Percentiles rank a stretch among this genome's conserved stretches.
Evolutionary conservation across 2,113 vertebrate genomes (phyloP).

Genomic region (Grammomys surdaster): DNA sequence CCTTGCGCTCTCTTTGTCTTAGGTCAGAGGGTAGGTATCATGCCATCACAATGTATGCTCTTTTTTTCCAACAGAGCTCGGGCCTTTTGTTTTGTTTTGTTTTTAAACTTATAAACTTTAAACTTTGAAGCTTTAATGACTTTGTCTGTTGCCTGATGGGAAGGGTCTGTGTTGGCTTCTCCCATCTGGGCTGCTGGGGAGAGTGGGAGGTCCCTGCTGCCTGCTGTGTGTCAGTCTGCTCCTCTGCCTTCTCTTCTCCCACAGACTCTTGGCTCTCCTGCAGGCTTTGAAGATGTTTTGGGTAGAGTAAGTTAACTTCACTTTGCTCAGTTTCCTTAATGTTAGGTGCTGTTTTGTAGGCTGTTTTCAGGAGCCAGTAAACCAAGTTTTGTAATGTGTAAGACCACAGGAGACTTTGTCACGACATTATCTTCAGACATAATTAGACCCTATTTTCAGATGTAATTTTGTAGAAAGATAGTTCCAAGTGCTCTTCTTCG

Average conservation of each 20-base stretch:
- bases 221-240: slow-evolving; percentile 1
- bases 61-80: slow-evolving; percentile 42
- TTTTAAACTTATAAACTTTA: slow-evolving; percentile 59
- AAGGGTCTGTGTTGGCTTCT: neutral
- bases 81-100: slow-evolving; percentile 38
- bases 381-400: neutral
- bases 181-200: neutral
- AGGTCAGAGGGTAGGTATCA: slow-evolving; percentile 29
- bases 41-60: slow-evolving; percentile 10
- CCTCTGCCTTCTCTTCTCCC: slow-evolving; percentile 2
- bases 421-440: neutral
- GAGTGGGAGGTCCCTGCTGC: neutral
- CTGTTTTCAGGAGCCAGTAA: neutral
- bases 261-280: neutral
- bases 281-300: neutral
- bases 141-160: slow-evolving; percentile 37
- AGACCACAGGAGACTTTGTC: neutral
- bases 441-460: neutral
- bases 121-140: slow-evolving; percentile 66
- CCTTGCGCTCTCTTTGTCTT: neutral
- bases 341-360: slow-evolving; percentile 5
- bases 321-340: slow-evolving; percentile 12
- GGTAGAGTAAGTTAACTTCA: neutral
- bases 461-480: neutral
- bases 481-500: slow-evolving; percentile 35